Evolutionary conservation across 1,140 invertebrate species (phyloP), one percentile per base, ranked within the genome.

Genomic region (Zaprionus inermis): DNA sequence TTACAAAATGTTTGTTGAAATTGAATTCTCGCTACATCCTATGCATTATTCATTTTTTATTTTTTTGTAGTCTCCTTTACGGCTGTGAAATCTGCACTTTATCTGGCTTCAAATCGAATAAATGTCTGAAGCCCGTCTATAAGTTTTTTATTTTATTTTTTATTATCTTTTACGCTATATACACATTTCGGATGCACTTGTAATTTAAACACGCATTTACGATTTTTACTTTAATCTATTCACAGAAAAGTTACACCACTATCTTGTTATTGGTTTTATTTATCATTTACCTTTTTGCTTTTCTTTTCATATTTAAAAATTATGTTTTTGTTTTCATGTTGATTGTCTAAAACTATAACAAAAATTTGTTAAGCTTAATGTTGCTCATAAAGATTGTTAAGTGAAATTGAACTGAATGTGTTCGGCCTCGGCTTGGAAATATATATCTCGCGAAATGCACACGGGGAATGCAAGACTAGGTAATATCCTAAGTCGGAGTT

Each of bases 321-420:
- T 44, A 66, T 78, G 49, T 70, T 65, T 18, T 44, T 2, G 1
- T 38, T 81, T 57, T 72, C n/a, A 76, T 78, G 64, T 80, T 89
- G 84, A 89, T 89, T 89, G 84, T 89, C 84, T 89, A 89, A 89
- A 89, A 89, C 80, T 89, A 89, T 89, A 89, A 89, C 84, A 89
- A 81, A 89, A 73, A 57, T 24, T 89, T 81, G 66, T 79, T 89
- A 65, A 72, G 83, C 83, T 88, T 73, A 56, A 69, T 75, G 49
- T 82, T 60, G 55, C 12, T 16, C 34, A n/a, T 36, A 67, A 44
- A 68, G 67, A 44, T 67, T 72, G 24, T 32, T 46, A 59, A 36
- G 22, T 30, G 49, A 65, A 68, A 30, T 46, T 30, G 71, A 72
- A 63, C 38, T 38, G 24, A 73, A 72, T 65, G 49, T 67, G 69